phyloP scores from a whole-genome alignment of 1,140 invertebrate species.

The Bombus affinis region DNA sequence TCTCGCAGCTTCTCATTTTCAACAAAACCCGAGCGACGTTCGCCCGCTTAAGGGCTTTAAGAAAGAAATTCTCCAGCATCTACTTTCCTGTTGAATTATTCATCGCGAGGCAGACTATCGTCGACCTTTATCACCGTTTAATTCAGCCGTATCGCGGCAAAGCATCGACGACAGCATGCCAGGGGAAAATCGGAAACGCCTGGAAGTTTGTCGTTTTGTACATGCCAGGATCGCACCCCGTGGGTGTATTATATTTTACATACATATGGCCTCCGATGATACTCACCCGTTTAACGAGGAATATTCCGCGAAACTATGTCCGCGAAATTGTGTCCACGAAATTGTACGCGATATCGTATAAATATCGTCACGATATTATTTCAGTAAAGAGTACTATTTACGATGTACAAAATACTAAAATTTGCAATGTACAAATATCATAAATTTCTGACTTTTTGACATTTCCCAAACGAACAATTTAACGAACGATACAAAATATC shows the following conservation, averaged over 20 bases:
- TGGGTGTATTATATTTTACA: constrained; percentile 48
- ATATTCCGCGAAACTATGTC: not conserved
- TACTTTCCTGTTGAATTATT: constrained; percentile 29
- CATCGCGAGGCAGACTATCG: constrained; percentile 24
- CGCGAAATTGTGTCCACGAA: not conserved
- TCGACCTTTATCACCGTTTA: constrained; percentile 32
- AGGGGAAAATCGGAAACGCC: constrained; percentile 19
- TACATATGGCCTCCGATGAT: constrained; percentile 30
- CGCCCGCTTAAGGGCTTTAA: constrained; percentile 13
- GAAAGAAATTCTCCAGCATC: not conserved
- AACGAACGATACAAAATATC: not conserved
- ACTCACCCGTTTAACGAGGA: not conserved
- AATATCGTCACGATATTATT: not conserved
- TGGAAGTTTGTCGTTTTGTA: constrained; percentile 4
- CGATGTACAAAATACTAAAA: not conserved
- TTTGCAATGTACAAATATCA: not conserved
- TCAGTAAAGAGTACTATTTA: not conserved
- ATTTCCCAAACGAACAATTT: not conserved
- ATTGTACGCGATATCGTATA: not conserved
- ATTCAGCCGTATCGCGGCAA: constrained; percentile 13
- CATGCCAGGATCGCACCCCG: constrained; percentile 35
- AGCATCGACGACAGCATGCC: constrained; percentile 35
- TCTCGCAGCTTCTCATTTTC: not conserved
- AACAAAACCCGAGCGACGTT: not conserved
- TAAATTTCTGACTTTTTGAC: too few species aligned